These are phyloP conservation scores for Lepidostoma basale DNA, from an alignment of 1,140 invertebrate species.

Conservation along the genomic window DNA sequence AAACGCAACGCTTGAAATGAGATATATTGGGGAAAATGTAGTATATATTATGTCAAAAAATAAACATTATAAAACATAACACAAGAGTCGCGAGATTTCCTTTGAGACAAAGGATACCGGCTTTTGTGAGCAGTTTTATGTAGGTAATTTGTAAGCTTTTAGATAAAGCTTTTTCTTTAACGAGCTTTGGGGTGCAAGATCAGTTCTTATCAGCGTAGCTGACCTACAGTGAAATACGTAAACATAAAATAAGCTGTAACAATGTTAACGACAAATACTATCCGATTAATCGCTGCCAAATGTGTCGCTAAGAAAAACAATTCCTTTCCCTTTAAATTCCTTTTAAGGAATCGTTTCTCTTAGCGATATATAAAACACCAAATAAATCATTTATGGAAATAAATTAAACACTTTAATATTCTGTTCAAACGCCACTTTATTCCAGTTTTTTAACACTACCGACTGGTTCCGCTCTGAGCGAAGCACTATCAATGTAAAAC, in stretches of 20 bases:
- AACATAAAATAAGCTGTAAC: background rate
- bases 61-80: too few species aligned
- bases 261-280: background rate
- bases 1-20: too few species aligned
- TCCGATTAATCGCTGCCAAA: too few species aligned
- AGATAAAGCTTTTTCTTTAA: slow-evolving; percentile 9
- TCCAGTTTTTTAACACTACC: too few species aligned
- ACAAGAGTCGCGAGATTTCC: background rate
- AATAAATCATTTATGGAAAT: background rate
- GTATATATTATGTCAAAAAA: too few species aligned
- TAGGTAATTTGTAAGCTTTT: slow-evolving; percentile 10
- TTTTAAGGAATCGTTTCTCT: background rate
- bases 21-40: too few species aligned
- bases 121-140: slow-evolving; percentile 5
- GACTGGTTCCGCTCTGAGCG: too few species aligned
- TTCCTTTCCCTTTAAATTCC: too few species aligned
- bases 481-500: too few species aligned
- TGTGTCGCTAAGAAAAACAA: too few species aligned
- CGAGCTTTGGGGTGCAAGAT: slow-evolving; percentile 2
- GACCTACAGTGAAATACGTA: background rate
- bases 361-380: background rate
- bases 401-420: background rate
- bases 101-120: background rate
- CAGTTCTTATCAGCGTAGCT: background rate
- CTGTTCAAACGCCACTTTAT: too few species aligned